A percentile compares a stretch with the other conserved stretches of the same genome.
phyloP scores from a whole-genome alignment of 2,113 vertebrate genomes.

The Spea bombifrons region DNA sequence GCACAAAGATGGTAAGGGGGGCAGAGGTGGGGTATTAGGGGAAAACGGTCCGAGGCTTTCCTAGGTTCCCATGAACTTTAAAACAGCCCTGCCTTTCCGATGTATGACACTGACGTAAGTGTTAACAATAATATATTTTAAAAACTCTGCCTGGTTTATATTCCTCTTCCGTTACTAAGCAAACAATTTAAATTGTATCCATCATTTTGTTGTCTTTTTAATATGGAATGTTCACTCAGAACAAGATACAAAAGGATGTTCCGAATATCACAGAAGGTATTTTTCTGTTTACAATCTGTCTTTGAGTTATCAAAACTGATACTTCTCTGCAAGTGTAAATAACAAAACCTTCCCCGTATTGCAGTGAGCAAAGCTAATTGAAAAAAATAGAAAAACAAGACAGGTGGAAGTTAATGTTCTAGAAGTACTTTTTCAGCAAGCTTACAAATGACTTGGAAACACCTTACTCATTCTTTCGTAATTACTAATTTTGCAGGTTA shows the following conservation, averaged over 20 bases:
- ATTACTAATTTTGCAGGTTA: constrained; percentile 48
- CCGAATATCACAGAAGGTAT: constrained; percentile 1
- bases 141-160: too few species aligned
- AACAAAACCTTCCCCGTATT: neutral
- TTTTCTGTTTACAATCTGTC: constrained; percentile 15
- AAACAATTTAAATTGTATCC: neutral
- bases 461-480: constrained; percentile 43
- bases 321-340: constrained; percentile 10
- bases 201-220: neutral
- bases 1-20: too few species aligned
- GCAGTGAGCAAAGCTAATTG: constrained; percentile 17
- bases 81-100: too few species aligned
- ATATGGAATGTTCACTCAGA: neutral
- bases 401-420: constrained; percentile 33
- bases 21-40: too few species aligned
- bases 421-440: constrained; percentile 12
- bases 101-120: too few species aligned
- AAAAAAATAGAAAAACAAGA: constrained; percentile 5
- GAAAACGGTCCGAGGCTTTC: too few species aligned
- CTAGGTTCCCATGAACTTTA: too few species aligned
- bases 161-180: too few species aligned
- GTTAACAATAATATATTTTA: too few species aligned
- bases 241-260: neutral
- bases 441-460: constrained; percentile 32
- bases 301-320: constrained; percentile 28